phyloP scores from a whole-genome alignment of 2,797 vertebrate genomes.

The Crocidura indochinensis region DNA sequence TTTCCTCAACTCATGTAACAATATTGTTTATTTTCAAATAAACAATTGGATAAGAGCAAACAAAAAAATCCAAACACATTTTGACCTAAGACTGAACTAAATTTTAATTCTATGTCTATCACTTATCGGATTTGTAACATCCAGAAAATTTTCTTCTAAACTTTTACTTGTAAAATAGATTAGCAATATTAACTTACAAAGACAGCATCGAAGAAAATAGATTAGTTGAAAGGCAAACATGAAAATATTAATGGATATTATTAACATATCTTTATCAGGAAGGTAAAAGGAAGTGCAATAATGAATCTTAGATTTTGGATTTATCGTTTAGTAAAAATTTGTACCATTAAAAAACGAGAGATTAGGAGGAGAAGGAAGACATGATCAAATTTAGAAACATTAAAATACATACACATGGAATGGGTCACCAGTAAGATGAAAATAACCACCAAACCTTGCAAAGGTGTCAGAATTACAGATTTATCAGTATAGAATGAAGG shows the following conservation, averaged over 20 bases:
- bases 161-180: slow-evolving; percentile 30
- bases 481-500: not conserved
- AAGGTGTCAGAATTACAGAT: slow-evolving; percentile 32
- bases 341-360: not conserved
- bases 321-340: not conserved
- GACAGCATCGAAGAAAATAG: slow-evolving; percentile 5
- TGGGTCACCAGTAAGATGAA: not conserved
- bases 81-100: not conserved
- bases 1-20: slow-evolving; percentile 22
- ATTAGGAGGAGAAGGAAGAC: not conserved
- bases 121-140: not conserved
- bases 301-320: too few species aligned
- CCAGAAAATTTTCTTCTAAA: slow-evolving; percentile 37
- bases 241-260: not conserved
- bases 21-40: slow-evolving; percentile 28
- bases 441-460: not conserved
- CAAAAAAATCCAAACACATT: not conserved
- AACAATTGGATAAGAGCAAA: not conserved
- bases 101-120: slow-evolving; percentile 7
- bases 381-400: not conserved
- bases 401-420: not conserved
- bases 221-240: slow-evolving; percentile 6
- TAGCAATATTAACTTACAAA: not conserved
- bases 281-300: not conserved
- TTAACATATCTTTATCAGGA: not conserved